phyloP scores from a whole-genome alignment of 2,113 vertebrate genomes.

The Bambusicola thoracicus region DNA sequence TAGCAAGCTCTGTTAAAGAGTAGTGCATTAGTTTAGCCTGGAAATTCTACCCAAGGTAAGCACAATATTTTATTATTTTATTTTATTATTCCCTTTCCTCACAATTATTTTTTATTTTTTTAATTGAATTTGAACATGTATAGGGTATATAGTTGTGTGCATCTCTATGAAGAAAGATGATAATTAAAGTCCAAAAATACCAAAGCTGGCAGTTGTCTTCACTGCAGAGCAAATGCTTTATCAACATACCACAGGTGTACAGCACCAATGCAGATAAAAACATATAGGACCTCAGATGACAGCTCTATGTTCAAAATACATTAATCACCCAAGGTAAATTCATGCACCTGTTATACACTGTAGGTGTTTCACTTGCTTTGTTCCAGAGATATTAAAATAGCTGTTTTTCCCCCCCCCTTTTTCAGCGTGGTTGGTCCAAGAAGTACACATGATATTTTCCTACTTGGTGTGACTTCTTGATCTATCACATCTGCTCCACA shows the following conservation, averaged over 20 bases:
- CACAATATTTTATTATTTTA: no score
- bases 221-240: conserved; percentile 21
- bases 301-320: conserved; percentile 32
- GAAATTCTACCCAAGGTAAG: neutral
- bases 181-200: conserved; percentile 5
- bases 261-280: conserved; percentile 35
- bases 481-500: neutral
- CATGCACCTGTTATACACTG: conserved; percentile 41
- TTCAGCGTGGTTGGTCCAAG: neutral
- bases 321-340: conserved; percentile 19
- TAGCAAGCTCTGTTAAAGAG: accelerated
- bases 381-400: conserved; percentile 13
- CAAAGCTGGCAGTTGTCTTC: neutral
- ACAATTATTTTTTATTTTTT: accelerated
- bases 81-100: neutral
- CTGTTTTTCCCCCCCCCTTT: neutral
- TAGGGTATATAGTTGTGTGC: accelerated
- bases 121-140: neutral
- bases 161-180: neutral
- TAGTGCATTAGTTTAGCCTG: neutral
- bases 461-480: neutral
- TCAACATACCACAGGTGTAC: conserved; percentile 1
- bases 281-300: conserved; percentile 31
- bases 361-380: conserved; percentile 11
- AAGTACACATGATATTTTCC: neutral